phyloP scores from a whole-genome alignment of 2,113 vertebrate genomes.

The Heterocephalus glaber region DNA sequence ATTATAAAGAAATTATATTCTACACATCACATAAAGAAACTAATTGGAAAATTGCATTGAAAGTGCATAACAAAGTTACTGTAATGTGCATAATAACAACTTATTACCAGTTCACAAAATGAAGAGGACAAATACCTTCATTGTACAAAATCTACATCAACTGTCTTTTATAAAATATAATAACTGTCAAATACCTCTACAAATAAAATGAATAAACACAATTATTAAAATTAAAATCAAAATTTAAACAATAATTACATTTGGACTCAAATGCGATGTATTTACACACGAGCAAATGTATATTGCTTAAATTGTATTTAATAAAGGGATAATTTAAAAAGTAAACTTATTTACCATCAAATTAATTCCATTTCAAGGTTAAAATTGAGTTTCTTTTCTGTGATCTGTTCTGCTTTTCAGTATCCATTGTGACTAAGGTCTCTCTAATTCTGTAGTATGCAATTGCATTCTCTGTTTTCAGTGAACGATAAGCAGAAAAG shows the following conservation, averaged over 20 bases:
- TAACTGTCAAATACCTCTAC: not conserved
- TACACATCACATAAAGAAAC: not conserved
- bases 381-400: not conserved
- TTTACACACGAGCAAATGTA: not conserved
- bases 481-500: not conserved
- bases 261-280: not conserved
- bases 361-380: not conserved
- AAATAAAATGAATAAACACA: not conserved
- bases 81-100: not conserved
- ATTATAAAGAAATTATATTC: not conserved
- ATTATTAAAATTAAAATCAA: not conserved
- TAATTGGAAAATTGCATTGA: not conserved
- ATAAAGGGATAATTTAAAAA: not conserved
- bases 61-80: not conserved
- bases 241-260: not conserved
- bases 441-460: not conserved
- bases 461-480: not conserved
- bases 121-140: not conserved
- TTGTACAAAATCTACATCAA: not conserved
- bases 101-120: not conserved
- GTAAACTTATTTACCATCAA: not conserved
- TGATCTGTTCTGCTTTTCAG: constrained; percentile 8
- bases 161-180: not conserved
- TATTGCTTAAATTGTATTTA: not conserved
- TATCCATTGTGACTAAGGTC: not conserved